Conservation (phyloP, 2,888 invertebrate genomes). For the Conops quadrifasciatus region DNA sequence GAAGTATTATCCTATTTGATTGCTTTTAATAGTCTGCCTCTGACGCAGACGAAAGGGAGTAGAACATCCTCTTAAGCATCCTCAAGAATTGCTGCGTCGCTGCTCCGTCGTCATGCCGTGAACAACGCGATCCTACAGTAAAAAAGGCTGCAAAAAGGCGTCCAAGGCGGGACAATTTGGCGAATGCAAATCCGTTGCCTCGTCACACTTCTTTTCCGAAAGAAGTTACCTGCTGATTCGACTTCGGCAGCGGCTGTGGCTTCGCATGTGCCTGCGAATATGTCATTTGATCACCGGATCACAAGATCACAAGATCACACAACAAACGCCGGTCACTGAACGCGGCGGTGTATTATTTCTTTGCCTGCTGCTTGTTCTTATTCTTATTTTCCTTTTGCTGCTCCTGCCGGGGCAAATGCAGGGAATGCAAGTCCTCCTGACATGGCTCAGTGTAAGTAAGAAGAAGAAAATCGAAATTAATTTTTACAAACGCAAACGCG, state of each 20-base stretch:
- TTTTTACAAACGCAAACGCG: slow-evolving; percentile 7
- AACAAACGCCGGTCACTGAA: slow-evolving; percentile 3
- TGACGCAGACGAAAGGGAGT: background rate
- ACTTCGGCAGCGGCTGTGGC: too few species aligned
- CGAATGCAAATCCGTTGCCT: slow-evolving; percentile 32
- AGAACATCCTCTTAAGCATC: background rate
- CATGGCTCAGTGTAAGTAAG: too few species aligned
- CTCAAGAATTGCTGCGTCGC: background rate
- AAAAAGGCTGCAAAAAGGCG: background rate
- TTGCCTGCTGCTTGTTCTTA: background rate
- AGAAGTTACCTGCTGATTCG: slow-evolving; percentile 13
- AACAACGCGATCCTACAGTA: background rate
- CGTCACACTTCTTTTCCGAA: slow-evolving; percentile 28
- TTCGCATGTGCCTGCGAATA: background rate
- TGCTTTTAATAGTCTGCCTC: background rate
- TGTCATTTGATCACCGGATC: slow-evolving; percentile 30
- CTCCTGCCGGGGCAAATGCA: too few species aligned
- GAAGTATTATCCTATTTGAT: background rate
- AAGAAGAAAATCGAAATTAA: background rate
- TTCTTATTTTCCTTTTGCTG: background rate
- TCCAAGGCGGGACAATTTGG: slow-evolving; percentile 9
- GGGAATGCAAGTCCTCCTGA: too few species aligned
- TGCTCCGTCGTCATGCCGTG: too few species aligned
- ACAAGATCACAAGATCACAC: slow-evolving; percentile 22
- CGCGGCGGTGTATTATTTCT: slow-evolving; percentile 10